phyloP scores from a whole-genome alignment of 1,140 invertebrate genomes.

The Papilio helenus region DNA sequence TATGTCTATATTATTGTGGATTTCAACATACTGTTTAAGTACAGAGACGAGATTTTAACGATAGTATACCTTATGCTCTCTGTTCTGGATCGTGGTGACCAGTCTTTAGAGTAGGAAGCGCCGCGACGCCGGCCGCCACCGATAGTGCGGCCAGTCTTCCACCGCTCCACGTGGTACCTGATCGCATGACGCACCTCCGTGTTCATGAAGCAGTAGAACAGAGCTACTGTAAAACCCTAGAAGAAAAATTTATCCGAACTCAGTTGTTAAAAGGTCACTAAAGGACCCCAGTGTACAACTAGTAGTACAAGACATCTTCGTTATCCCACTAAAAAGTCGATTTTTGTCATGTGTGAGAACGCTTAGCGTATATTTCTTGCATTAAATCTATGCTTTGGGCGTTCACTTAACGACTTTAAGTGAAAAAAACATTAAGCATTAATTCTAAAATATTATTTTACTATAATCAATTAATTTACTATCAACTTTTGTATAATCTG shows the following conservation, averaged over 20 bases:
- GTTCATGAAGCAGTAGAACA: slow-evolving; percentile 97
- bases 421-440: too few relatives aligned
- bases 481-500: background rate
- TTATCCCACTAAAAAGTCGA: too few relatives aligned
- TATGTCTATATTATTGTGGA: too few relatives aligned
- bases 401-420: too few relatives aligned
- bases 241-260: slow-evolving; percentile 43
- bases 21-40: too few relatives aligned
- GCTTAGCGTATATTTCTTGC: too few relatives aligned
- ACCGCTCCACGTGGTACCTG: slow-evolving; percentile 90
- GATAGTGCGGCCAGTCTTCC: slow-evolving; percentile 87
- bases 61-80: slow-evolving; percentile 86
- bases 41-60: background rate
- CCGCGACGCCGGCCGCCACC: slow-evolving; percentile 85
- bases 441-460: background rate
- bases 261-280: background rate
- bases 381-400: too few relatives aligned
- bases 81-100: slow-evolving; percentile 89
- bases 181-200: slow-evolving; percentile 94
- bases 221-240: slow-evolving; percentile 92
- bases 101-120: slow-evolving; percentile 88
- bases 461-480: background rate
- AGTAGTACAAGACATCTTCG: too few relatives aligned
- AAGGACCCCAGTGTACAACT: too few relatives aligned
- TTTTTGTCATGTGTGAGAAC: too few relatives aligned